A percentile compares a stretch with the other conserved stretches of the same genome.
Conservation (phyloP, 2,113 vertebrate genomes). For the Dipodomys merriami region DNA sequence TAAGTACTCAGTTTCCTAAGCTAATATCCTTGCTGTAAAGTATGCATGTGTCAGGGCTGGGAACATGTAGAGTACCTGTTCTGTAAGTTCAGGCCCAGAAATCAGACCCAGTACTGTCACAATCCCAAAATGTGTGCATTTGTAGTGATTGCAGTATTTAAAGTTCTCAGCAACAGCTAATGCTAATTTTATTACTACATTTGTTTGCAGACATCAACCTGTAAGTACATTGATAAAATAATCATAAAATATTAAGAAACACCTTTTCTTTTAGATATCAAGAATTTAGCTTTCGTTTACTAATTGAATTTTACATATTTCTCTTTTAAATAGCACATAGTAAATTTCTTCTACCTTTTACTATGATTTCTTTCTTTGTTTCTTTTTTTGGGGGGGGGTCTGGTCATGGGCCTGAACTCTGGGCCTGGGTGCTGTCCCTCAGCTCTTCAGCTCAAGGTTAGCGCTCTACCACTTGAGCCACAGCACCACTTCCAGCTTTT, state of each 20-base stretch:
- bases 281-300: neutral
- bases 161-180: conserved; percentile 10
- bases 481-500: too few relatives aligned
- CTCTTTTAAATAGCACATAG: neutral
- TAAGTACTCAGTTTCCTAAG: neutral
- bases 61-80: too few relatives aligned
- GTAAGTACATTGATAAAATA: neutral
- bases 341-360: conserved; percentile 30
- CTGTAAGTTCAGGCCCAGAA: too few relatives aligned
- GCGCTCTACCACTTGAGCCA: too few relatives aligned
- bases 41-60: too few relatives aligned
- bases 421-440: too few relatives aligned
- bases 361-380: neutral
- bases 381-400: too few relatives aligned
- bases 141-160: neutral
- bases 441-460: too few relatives aligned
- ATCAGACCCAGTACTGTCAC: too few relatives aligned
- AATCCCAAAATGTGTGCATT: too few relatives aligned
- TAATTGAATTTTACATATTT: neutral
- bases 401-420: too few relatives aligned
- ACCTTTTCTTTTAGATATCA: conserved; percentile 8
- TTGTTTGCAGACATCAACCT: neutral
- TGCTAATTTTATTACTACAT: neutral
- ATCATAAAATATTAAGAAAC: conserved; percentile 34
- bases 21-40: neutral